Evolutionary conservation across 2,888 invertebrate genomes (phyloP), one percentile per base, ranked within the genome.

Genomic region (Leptopterna dolabrata): DNA sequence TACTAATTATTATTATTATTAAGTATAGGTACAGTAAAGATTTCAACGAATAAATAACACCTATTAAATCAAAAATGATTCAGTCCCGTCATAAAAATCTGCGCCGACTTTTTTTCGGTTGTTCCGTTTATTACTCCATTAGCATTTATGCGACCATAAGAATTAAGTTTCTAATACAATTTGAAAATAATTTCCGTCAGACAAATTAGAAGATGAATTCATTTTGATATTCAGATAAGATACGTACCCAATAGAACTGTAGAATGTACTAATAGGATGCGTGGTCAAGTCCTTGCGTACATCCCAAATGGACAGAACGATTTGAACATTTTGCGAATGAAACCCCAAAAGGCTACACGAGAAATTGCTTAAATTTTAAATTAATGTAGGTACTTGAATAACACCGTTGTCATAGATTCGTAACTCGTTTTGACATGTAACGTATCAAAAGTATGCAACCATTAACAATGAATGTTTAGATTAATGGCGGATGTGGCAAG

Each of bases 1-100:
- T 88, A 88, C 84, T 87, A 88, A 88, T 88, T 88, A 84, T 88
- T 27, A 87, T 87, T 71, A 89, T 88, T 81, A 88, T 81, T 88
- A 86, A 73, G 55, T 86, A 86, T 78, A 80, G 86, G 86, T 86
- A 86, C 86, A 86, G 86, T 86, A 86, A 63, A 78, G 78, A 85
- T 76, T 86, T 86, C 71, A 85, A 85, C 71, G 41, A 85, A 85
- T 85, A 85, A 85, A 85, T 85, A 85, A 85, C 85, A 85, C 76
- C 85, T 71, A 85, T 45, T 9, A 85, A 85, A 85, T 85, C 27
- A 73, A 43, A 63, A 85, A 73, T 73, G 85, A 85, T 43, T 86
- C 86, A 86, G 80, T 86, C 76, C 63, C 30, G 76, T 78, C 45
- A 45, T 24, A 27, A 55, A 55, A 41, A 36, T 24, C 29, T 55